phyloP scores from a whole-genome alignment of 2,797 vertebrate species.

The Urocyon cinereoargenteus region DNA sequence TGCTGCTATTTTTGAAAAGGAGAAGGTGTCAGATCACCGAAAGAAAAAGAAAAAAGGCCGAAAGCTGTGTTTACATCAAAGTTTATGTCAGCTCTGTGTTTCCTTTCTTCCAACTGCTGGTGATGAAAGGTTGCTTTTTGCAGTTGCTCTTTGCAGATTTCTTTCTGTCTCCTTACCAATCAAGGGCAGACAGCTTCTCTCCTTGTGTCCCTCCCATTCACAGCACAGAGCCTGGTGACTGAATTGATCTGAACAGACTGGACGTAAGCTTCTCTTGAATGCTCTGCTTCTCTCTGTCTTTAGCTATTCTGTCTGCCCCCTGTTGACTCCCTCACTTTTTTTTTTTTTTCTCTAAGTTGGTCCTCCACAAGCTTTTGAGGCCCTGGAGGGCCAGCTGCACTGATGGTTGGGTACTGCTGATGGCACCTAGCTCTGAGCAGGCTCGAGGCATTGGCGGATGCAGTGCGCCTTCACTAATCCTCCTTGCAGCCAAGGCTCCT shows the following conservation, averaged over 20 bases:
- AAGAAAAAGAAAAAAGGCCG: neutral
- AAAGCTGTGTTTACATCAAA: conserved; percentile 48
- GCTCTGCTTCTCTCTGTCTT: neutral
- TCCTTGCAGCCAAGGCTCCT: neutral
- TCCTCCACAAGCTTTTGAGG: neutral
- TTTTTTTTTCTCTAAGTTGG: neutral
- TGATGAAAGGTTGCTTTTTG: neutral
- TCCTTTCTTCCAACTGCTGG: neutral
- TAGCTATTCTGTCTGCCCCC: neutral
- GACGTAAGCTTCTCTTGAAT: neutral
- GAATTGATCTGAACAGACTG: neutral
- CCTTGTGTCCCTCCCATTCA: neutral
- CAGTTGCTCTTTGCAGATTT: conserved; percentile 1
- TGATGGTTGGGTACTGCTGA: neutral
- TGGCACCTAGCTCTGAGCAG: neutral
- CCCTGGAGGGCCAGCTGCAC: neutral
- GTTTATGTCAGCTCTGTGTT: neutral
- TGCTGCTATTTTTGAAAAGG: conserved; percentile 57
- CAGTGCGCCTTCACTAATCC: neutral
- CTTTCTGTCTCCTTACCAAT: conserved; percentile 54
- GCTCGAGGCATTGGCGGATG: fast-evolving
- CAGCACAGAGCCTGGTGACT: no score
- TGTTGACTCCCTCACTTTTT: neutral
- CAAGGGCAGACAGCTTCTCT: neutral
- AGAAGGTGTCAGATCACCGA: conserved; percentile 67